Percentiles rank a stretch among this genome's conserved stretches.
These are phyloP conservation scores for Drosophila nr. medialis DNA, from an alignment of 2,888 invertebrate species.

Conservation along the genomic window DNA sequence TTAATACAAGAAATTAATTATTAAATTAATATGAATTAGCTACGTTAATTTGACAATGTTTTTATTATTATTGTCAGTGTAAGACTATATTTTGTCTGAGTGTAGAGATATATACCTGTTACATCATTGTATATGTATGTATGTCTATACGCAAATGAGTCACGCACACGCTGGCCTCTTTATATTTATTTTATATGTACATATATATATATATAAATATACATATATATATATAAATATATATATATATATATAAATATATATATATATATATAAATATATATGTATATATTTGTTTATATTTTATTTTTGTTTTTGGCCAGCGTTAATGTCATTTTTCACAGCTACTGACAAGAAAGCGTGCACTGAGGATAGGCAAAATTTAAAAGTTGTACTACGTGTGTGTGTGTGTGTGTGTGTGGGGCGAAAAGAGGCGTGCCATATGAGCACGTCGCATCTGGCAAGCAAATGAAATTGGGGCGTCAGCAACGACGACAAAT, in stretches of 20 bases:
- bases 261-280: not conserved
- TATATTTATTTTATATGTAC: constrained; percentile 7
- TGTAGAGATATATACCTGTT: not conserved
- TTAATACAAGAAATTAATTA: not conserved
- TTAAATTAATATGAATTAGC: not conserved
- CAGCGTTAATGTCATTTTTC: constrained; percentile 59
- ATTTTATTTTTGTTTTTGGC: constrained; percentile 6
- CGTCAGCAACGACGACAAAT: constrained; percentile 46
- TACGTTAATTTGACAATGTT: too few relatives aligned
- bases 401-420: too few relatives aligned
- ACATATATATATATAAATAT: too few relatives aligned
- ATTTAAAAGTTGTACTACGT: not conserved
- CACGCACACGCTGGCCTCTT: constrained; percentile 55
- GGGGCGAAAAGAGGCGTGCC: not conserved
- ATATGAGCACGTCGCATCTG: constrained; percentile 48
- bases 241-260: not conserved
- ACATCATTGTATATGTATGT: not conserved
- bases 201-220: not conserved
- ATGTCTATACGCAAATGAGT: constrained; percentile 53
- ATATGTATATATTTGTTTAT: not conserved
- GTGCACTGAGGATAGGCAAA: not conserved
- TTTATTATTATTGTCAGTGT: not conserved
- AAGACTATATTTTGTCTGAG: not conserved
- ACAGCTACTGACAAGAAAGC: constrained; percentile 27
- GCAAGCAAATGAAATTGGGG: constrained; percentile 60